Evolutionary conservation across 2,888 invertebrate genomes (phyloP).

Genomic region (Apamea anceps): DNA sequence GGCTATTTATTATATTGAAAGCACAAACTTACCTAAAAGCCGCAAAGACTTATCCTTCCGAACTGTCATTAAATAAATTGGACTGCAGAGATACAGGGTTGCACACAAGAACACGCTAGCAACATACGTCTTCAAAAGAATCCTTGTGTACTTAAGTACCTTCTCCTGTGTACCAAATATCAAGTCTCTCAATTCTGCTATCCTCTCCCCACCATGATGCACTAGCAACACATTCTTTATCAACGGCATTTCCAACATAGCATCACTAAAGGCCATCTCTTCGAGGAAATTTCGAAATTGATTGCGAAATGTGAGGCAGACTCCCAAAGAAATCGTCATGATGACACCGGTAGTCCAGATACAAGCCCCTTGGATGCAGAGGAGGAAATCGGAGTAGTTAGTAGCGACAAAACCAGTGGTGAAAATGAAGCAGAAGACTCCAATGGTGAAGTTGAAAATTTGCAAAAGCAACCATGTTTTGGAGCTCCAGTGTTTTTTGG

Average conservation of each 20-base stretch:
- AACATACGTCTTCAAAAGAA: constrained; percentile 79
- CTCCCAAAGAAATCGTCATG: constrained; percentile 80
- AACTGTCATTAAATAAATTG: constrained; percentile 79
- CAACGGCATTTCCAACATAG: constrained; percentile 79
- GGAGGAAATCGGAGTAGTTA: constrained; percentile 72
- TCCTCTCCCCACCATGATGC: constrained; percentile 62
- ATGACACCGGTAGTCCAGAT: constrained; percentile 85
- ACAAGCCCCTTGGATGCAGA: constrained; percentile 85
- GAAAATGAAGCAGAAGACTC: constrained; percentile 78
- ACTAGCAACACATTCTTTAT: constrained; percentile 70
- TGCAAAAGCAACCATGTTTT: constrained; percentile 78
- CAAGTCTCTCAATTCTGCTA: constrained; percentile 76
- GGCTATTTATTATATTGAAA: neutral
- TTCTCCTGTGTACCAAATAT: constrained; percentile 77
- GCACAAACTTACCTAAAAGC: constrained; percentile 77
- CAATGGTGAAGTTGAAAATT: constrained; percentile 79
- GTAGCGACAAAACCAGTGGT: constrained; percentile 79
- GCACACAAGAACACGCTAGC: constrained; percentile 76
- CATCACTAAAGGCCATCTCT: constrained; percentile 81
- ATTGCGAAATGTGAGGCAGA: constrained; percentile 79
- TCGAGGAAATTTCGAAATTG: constrained; percentile 78
- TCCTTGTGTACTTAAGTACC: constrained; percentile 74
- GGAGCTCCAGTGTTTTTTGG: constrained; percentile 77
- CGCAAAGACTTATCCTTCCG: constrained; percentile 77
- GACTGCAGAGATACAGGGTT: constrained; percentile 80